Conservation (phyloP, 2,113 vertebrate species). For the Pluvialis apricaria region DNA sequence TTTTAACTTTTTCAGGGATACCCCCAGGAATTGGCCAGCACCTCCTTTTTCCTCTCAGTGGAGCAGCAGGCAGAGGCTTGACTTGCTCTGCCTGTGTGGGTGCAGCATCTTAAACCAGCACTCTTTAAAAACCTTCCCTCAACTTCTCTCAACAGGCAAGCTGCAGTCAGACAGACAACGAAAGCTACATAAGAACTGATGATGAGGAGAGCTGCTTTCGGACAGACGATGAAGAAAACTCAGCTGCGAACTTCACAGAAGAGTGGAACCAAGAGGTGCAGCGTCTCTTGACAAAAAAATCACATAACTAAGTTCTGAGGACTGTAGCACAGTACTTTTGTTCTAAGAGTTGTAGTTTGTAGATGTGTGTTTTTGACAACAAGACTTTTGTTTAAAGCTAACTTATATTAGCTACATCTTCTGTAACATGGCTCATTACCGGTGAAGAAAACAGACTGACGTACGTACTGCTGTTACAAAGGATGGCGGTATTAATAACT, state of each 20-base stretch:
- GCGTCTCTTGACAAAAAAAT: conserved; percentile 68
- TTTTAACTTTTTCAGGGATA: not conserved
- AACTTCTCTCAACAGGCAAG: conserved; percentile 73
- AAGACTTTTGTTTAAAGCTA: conserved; percentile 71
- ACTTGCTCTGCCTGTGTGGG: not conserved
- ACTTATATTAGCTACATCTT: conserved; percentile 72
- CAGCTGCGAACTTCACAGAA: conserved; percentile 56
- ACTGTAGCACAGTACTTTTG: conserved; percentile 77
- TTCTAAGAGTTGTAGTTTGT: conserved; percentile 80
- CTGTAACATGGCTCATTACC: conserved; percentile 72
- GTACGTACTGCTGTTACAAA: conserved; percentile 35
- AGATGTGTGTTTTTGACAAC: conserved; percentile 76
- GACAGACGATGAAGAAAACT: conserved; percentile 70
- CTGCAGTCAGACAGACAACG: conserved; percentile 77
- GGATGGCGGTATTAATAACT: conserved; percentile 59
- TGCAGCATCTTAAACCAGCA: not conserved
- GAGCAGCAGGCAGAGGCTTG: not conserved
- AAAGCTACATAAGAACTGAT: conserved; percentile 70
- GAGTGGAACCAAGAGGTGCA: conserved; percentile 70
- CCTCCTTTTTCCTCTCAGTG: not conserved
- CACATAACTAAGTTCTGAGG: conserved; percentile 66
- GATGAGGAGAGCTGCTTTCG: conserved; percentile 70
- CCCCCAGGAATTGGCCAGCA: not conserved
- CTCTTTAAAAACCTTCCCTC: not conserved
- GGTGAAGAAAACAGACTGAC: conserved; percentile 54